Evolutionary conservation across 2,113 vertebrate species (phyloP), one percentile per base, ranked within the genome.

Genomic region (Copsychus sechellarum): DNA sequence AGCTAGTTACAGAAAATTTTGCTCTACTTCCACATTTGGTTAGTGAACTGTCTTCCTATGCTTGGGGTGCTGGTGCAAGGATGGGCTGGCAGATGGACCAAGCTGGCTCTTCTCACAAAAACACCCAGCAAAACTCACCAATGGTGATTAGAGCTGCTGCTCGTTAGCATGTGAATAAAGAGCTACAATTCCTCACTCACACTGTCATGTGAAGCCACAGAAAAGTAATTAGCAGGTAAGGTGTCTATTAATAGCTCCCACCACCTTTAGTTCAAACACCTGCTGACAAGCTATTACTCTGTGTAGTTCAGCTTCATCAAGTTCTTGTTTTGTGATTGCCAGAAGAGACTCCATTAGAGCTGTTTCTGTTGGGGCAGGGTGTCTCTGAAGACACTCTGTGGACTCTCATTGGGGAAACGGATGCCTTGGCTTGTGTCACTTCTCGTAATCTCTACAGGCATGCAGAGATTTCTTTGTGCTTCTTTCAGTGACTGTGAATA

Each of bases 151-250:
- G 76, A 93, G 72, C 86, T 88, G 69, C 86, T 91, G 51, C 90
- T 84, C 81, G 69, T 93, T 95, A 96, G 88, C 29, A 6, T 65
- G 56, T 45, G 79, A 86, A 54, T 70, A 87, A 87, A 88, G 81
- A 96, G 69, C 93, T 95, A 36, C 90, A 86, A 53, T 95, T 95
- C 88, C 72, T 94, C 90, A 88, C 76, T 94, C 81, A 58, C 65
- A 58, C 58, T 94, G 69, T 92, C 90, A 88, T 86, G 40, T 64
- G 82, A 96, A 97, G 60, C 72, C 69, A 67, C 53, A 94, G 93
- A 88, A 93, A 94, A 90, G 88, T 93, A 96, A 97, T 97, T 96
- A 97, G 88, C 72, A 94, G 92, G 94, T 96, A 95, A 78, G 83
- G 86, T 64, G 7, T 80, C 88, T 96, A 93, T 96, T 95, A 95